Percentiles rank a stretch among this genome's conserved stretches.
Conservation (phyloP, 2,888 invertebrate species). For the Spatulosminthurus flaviceps region DNA sequence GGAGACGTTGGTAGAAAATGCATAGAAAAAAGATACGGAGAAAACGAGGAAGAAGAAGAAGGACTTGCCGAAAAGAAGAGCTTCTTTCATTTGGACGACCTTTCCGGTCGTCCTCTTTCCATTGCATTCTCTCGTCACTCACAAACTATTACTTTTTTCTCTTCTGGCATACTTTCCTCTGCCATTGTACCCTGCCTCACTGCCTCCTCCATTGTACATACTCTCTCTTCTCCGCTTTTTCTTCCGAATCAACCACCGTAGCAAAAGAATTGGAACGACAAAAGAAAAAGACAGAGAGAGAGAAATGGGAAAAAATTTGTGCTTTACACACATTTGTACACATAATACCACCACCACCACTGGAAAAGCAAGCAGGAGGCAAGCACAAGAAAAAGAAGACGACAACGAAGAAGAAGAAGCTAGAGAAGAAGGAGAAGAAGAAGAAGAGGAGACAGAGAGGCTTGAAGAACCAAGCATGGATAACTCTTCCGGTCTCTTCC, state of each 20-base stretch:
- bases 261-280: conserved; percentile 40
- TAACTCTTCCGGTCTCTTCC: conserved; percentile 16
- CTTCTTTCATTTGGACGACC: conserved; percentile 48
- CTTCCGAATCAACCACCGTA: conserved; percentile 37
- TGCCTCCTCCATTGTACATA: conserved; percentile 1
- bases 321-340: conserved; percentile 41
- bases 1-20: no score
- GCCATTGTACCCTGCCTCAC: conserved; percentile 28
- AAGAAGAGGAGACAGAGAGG: neutral
- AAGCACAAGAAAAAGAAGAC: no score
- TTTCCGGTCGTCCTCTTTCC: conserved; percentile 47
- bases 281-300: conserved; percentile 30
- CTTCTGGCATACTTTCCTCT: conserved; percentile 43
- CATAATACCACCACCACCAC: no score
- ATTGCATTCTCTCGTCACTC: conserved; percentile 45
- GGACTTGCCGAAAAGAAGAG: conserved; percentile 17
- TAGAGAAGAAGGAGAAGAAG: conserved; percentile 4
- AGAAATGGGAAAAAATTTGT: conserved; percentile 38
- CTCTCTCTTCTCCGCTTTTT: neutral
- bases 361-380: no score
- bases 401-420: no score
- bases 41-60: conserved; percentile 2
- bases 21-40: neutral
- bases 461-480: neutral
- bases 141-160: conserved; percentile 47